These are phyloP conservation scores for Euplagia quadripunctaria DNA, from an alignment of 2,888 invertebrate genomes.

Conservation along the genomic window DNA sequence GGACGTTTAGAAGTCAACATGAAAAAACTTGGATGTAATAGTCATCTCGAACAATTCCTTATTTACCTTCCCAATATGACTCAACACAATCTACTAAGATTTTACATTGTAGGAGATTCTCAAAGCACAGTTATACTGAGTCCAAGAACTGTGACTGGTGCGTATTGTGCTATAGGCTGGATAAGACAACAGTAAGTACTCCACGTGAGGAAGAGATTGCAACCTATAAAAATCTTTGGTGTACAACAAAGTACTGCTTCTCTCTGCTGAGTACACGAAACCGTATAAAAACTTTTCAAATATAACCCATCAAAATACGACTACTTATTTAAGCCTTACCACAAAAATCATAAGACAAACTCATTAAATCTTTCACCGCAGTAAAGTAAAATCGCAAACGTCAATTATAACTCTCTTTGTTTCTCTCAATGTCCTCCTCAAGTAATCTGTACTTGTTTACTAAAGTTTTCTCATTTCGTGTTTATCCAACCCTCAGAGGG, in stretches of 20 bases:
- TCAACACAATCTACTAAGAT: no score
- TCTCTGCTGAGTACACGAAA: background rate
- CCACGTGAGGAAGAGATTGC: no score
- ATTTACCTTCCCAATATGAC: no score
- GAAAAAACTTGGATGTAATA: no score
- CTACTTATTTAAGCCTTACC: background rate
- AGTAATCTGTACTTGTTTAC: conserved; percentile 65
- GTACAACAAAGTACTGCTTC: background rate
- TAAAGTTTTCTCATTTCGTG: conserved; percentile 67
- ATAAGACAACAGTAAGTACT: no score
- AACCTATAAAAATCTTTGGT: background rate
- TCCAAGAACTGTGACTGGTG: no score
- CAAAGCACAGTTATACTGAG: no score
- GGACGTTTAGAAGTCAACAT: no score
- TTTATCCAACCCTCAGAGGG: conserved; percentile 61
- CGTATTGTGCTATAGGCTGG: no score
- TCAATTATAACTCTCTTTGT: conserved; percentile 62
- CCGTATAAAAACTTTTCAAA: background rate
- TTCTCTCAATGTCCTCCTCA: conserved; percentile 56
- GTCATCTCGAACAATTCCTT: no score
- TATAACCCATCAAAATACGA: background rate
- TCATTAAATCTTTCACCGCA: conserved; percentile 14
- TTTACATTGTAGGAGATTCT: no score
- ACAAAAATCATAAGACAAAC: conserved; percentile 7
- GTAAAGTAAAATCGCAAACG: conserved; percentile 50